Conservation (phyloP, 64 coral and sea anemone genomes). For the Actinia equina region DNA sequence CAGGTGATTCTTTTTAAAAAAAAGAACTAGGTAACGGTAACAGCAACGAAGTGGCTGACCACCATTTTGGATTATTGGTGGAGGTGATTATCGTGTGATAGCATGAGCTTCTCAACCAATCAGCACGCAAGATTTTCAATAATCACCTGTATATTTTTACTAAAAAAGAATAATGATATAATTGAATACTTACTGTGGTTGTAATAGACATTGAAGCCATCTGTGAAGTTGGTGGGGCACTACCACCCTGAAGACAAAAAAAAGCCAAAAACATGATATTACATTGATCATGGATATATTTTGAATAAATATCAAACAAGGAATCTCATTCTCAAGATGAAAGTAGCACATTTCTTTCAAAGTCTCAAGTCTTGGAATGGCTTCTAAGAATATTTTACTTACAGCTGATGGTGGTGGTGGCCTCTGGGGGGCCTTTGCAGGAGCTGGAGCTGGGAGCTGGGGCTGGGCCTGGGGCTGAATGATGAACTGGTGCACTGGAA, state of each 20-base stretch:
- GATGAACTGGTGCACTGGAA: conserved; percentile 11
- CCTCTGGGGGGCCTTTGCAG: not conserved
- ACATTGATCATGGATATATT: too few species aligned
- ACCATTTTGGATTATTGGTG: too few species aligned
- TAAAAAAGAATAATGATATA: not conserved
- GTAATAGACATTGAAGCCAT: conserved; percentile 80
- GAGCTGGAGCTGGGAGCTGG: not conserved
- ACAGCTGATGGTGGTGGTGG: conserved; percentile 20
- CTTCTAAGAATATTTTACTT: not conserved
- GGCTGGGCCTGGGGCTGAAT: not conserved
- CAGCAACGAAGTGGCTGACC: too few species aligned
- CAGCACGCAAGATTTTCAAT: too few species aligned
- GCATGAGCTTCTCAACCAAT: too few species aligned
- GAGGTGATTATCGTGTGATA: too few species aligned
- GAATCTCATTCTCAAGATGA: too few species aligned
- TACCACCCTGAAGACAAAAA: not conserved
- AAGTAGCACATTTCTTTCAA: too few species aligned
- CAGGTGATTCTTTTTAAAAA: too few species aligned
- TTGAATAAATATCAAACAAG: too few species aligned
- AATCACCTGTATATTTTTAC: too few species aligned
- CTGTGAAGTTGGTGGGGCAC: conserved; percentile 60
- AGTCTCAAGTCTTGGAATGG: not conserved
- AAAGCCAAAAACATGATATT: not conserved
- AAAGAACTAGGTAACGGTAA: too few species aligned
- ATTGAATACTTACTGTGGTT: conserved; percentile 23